phyloP scores from a whole-genome alignment of 1,140 invertebrate species.

The Bombus waltoni region DNA sequence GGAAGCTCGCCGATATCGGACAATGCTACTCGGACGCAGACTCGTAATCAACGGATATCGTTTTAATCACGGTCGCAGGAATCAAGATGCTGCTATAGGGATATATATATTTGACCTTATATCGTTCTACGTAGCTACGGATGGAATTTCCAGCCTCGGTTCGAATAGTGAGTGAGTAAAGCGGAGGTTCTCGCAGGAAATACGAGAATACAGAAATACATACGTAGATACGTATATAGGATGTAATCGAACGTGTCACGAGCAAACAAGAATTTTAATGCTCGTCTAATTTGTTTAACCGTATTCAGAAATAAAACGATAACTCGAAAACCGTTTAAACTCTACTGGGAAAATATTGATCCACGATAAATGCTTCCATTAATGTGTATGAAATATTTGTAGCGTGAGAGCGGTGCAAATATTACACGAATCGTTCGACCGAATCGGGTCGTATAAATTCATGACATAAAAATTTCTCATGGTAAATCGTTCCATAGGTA shows the following conservation, averaged over 20 bases:
- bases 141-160: neutral
- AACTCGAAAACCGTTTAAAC: neutral
- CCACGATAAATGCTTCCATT: slow-evolving; percentile 24
- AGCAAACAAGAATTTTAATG: neutral
- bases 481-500: neutral
- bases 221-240: neutral
- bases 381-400: slow-evolving; percentile 4
- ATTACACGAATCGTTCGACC: neutral
- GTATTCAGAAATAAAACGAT: neutral
- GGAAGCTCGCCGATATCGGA: neutral
- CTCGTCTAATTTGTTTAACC: neutral
- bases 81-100: neutral
- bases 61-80: slow-evolving; percentile 7
- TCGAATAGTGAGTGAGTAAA: neutral
- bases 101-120: neutral
- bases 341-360: slow-evolving; percentile 15
- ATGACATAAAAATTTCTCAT: neutral
- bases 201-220: neutral
- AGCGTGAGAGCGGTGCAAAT: neutral
- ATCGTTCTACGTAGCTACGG: neutral
- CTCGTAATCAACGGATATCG: slow-evolving; percentile 34
- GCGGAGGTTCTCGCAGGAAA: neutral
- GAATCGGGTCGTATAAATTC: neutral
- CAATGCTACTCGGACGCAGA: neutral
- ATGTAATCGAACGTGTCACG: neutral